A percentile compares a stretch with the other conserved stretches of the same genome.
Evolutionary conservation across 1,140 invertebrate species (phyloP).

Genomic region (Aplysia californica): DNA sequence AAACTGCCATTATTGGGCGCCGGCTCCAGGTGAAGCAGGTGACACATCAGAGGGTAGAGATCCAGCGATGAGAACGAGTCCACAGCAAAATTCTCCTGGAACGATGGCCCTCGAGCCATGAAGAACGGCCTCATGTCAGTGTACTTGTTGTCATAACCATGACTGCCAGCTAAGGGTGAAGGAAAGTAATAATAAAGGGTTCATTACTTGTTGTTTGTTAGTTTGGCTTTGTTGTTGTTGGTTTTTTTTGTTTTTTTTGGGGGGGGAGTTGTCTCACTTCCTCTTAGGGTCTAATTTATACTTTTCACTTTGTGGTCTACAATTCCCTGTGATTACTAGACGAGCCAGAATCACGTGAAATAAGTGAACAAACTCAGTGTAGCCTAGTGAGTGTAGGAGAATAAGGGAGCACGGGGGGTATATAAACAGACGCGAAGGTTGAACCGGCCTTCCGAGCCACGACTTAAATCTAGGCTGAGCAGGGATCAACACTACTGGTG

Average conservation of each 20-base stretch:
- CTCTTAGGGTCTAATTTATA: no score
- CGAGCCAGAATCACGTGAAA: no score
- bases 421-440: no score
- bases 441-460: no score
- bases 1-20: conserved; percentile 51
- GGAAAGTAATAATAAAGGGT: background rate
- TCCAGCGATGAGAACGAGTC: conserved; percentile 74
- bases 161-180: conserved; percentile 67
- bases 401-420: no score
- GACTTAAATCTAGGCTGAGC: no score
- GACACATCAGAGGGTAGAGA: conserved; percentile 75
- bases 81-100: conserved; percentile 69
- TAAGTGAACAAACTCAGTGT: no score
- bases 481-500: no score
- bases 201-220: no score
- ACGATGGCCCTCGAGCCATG: conserved; percentile 75
- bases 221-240: conserved; percentile 6
- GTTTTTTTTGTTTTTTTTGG: conserved; percentile 18
- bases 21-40: conserved; percentile 66
- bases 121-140: conserved; percentile 76
- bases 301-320: no score
- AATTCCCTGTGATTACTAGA: no score
- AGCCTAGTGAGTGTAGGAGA: no score
- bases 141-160: conserved; percentile 76
- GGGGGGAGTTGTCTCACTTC: background rate